Evolutionary conservation across 1,140 invertebrate species (phyloP), one percentile per base, ranked within the genome.

Genomic region (Drosophila ercepeae): DNA sequence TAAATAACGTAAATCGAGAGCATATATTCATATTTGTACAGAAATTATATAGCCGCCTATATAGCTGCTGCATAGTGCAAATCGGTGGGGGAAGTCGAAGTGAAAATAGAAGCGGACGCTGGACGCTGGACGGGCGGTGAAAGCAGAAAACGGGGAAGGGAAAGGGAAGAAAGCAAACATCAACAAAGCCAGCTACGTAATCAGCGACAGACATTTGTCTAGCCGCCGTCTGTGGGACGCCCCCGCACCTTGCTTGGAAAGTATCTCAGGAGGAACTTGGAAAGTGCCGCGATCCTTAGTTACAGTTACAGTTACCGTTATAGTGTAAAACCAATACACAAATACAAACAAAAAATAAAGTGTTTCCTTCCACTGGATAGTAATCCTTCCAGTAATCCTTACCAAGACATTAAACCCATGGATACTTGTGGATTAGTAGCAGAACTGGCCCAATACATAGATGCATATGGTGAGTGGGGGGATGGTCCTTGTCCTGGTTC

Each of bases 401-500:
- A 3, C 9, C 8, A 32, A 32, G 13, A 39, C n/a, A 39, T 13
- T 23, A 19, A 14, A n/a, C 57, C 42, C 46, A 86, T 86, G 81
- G 81, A 86, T 86, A 74, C 78, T 50, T 86, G 57, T 86, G 81
- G 81, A 86, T 86, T 86, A 86, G 76, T 76, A 65, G 81, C 76
- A 61, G 81, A 86, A 65, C 59, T 86, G 52, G 68, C 63, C 68
- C 73, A 74, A 58, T 86, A 52, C 55, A 81, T 86, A 42, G 76
- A 86, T 81, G 72, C 76, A 65, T 67, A 86, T 63, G 81, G 81
- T 86, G 57, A 86, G 81, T 86, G 58, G 3, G 58, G 5, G 3
- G 58, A 3, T 25, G 27, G 41, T 8, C 48, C 6, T n/a, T n/a
- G 18, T 23, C 13, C 8, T 6, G 2, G 13, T 21, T 55, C 44